A percentile compares a stretch with the other conserved stretches of the same genome.
Conservation (phyloP, 2,113 vertebrate genomes). For the Numida meleagris region DNA sequence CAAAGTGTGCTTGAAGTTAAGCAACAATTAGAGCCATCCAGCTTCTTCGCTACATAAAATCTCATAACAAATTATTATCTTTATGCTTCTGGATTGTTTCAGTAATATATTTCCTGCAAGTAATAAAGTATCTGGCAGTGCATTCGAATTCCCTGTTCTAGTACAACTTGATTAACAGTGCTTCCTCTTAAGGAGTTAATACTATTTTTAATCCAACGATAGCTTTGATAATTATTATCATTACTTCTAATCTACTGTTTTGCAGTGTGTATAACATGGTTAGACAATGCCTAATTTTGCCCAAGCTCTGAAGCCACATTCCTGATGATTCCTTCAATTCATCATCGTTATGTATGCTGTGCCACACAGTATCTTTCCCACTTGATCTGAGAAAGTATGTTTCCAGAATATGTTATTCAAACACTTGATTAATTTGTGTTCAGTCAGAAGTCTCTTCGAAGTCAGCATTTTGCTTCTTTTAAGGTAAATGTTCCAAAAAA, state of each 20-base stretch:
- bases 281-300: not conserved
- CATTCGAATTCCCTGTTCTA: not conserved
- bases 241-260: constrained; percentile 17
- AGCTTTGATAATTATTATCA: constrained; percentile 22
- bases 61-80: not conserved
- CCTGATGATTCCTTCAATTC: not conserved
- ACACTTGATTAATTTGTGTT: constrained; percentile 13
- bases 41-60: not conserved
- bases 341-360: not conserved
- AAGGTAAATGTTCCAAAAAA: not conserved
- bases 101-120: not conserved
- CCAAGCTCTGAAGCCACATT: not conserved
- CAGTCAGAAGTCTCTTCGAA: not conserved
- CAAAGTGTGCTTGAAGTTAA: not conserved
- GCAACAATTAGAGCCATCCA: not conserved
- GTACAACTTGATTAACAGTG: not conserved
- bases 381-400: not conserved
- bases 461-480: not conserved
- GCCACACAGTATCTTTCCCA: not conserved
- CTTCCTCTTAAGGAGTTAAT: constrained; percentile 13
- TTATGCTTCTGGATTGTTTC: not conserved
- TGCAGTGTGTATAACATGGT: not conserved
- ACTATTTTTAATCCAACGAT: constrained; percentile 26
- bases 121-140: not conserved
- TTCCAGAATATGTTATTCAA: constrained; percentile 27